Percentiles rank a stretch among this genome's conserved stretches.
Conservation (phyloP, 1,140 invertebrate genomes). For the Akabosia matsudoensis region DNA sequence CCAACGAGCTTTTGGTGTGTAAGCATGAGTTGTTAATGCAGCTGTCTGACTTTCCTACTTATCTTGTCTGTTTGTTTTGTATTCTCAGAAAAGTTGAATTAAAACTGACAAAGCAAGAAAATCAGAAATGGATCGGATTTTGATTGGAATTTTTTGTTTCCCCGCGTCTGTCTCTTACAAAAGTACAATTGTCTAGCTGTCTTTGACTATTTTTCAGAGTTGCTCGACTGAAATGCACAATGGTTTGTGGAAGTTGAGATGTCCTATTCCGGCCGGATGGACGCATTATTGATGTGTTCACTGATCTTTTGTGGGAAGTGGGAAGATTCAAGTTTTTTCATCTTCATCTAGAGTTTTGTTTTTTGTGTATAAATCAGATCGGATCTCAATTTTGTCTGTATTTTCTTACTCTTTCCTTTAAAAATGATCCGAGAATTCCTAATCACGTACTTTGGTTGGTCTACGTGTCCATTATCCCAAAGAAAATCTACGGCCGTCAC, state of each 20-base stretch:
- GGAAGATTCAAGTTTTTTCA: not conserved
- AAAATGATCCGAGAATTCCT: not conserved
- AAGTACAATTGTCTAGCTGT: not conserved
- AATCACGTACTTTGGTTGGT: not conserved
- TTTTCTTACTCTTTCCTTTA: not conserved
- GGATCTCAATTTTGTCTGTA: not conserved
- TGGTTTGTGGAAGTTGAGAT: too few species aligned
- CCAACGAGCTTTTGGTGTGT: not conserved
- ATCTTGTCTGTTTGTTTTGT: not conserved
- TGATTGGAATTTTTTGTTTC: not conserved
- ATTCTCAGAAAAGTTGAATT: not conserved
- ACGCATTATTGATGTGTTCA: not conserved
- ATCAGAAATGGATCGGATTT: conserved; percentile 10
- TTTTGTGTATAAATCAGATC: not conserved
- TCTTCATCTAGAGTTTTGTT: not conserved
- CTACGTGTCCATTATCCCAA: not conserved
- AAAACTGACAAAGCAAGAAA: conserved; percentile 1
- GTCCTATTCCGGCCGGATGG: not conserved
- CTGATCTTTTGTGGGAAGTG: conserved; percentile 5
- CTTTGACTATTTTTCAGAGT: too few species aligned
- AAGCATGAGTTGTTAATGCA: not conserved
- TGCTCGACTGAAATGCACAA: too few species aligned
- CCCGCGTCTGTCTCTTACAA: not conserved
- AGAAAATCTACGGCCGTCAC: not conserved
- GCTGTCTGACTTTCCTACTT: not conserved